Percentiles rank a stretch among this genome's conserved stretches.
Evolutionary conservation across 2,113 vertebrate genomes (phyloP).

Genomic region (Odocoileus hemionus): DNA sequence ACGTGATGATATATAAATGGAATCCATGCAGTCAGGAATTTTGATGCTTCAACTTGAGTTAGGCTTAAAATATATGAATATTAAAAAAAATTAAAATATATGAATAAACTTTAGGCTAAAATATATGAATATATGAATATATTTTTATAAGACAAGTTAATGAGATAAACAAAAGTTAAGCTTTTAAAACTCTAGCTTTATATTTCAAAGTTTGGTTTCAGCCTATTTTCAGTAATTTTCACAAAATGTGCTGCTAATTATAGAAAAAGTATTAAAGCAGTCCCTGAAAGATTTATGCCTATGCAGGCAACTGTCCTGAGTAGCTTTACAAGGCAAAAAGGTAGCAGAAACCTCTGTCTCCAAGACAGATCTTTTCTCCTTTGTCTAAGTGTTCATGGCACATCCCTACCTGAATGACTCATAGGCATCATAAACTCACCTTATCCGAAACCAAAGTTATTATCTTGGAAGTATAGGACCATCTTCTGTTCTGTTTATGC

Average conservation of each 20-base stretch:
- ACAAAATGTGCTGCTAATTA: background rate
- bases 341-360: background rate
- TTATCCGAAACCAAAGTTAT: background rate
- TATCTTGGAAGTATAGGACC: background rate
- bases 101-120: background rate
- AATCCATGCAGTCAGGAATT: background rate
- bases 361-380: background rate
- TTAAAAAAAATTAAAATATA: background rate
- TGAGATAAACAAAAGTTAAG: background rate
- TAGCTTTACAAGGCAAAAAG: background rate
- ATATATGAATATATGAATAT: background rate
- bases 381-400: background rate
- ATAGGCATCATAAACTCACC: background rate
- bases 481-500: background rate
- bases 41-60: background rate
- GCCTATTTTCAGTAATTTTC: background rate
- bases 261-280: background rate
- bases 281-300: background rate
- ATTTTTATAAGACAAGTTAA: background rate
- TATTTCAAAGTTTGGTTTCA: background rate
- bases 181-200: background rate
- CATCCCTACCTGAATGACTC: background rate
- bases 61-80: background rate
- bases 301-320: background rate
- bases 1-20: background rate